Evolutionary conservation across 2,113 vertebrate genomes (phyloP).

Genomic region (Globicephala melas): DNA sequence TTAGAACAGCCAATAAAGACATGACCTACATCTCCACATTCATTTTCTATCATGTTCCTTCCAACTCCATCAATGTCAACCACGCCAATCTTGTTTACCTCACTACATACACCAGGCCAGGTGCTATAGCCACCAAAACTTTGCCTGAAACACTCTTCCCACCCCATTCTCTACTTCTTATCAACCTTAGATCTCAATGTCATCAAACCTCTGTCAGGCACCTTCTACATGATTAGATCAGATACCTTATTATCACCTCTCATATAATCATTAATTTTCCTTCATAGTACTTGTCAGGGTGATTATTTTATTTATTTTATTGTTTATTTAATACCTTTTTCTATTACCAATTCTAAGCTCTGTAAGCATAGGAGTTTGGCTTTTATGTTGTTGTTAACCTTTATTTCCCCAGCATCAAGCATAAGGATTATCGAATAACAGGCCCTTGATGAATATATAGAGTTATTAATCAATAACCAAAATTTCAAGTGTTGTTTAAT

Average conservation of each 20-base stretch:
- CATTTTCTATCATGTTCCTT: neutral
- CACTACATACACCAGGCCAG: neutral
- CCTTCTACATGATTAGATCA: neutral
- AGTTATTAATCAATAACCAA: neutral
- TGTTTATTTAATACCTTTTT: neutral
- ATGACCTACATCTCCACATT: neutral
- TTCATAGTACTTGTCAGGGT: neutral
- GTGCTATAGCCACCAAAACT: neutral
- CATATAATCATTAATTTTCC: neutral
- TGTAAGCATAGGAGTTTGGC: neutral
- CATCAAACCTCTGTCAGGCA: neutral
- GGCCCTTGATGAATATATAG: neutral
- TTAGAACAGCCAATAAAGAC: neutral
- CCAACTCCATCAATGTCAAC: neutral
- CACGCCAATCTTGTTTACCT: neutral
- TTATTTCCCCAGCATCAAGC: neutral
- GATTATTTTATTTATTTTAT: neutral
- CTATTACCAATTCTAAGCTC: neutral
- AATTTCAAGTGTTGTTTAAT: neutral
- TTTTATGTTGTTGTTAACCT: neutral
- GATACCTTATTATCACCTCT: neutral
- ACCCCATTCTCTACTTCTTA: neutral
- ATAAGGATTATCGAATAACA: accelerated
- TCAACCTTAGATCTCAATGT: neutral
- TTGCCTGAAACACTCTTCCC: neutral